phyloP scores from a whole-genome alignment of 2,113 vertebrate species.

The Cricetomys ansorgei region DNA sequence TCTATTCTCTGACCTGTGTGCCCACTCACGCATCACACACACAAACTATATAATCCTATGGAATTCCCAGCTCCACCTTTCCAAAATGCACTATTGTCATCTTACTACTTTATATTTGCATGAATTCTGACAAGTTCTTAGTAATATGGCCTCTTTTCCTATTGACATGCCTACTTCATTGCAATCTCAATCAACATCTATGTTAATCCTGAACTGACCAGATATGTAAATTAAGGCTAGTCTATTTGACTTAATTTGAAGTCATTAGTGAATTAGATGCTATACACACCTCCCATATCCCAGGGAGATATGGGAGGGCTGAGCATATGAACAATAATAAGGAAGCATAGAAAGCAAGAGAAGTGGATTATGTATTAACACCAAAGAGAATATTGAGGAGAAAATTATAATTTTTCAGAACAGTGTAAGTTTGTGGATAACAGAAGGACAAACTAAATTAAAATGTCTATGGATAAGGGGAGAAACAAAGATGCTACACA shows the following conservation, averaged over 20 bases:
- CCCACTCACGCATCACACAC: neutral
- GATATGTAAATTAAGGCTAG: neutral
- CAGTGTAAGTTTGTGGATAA: neutral
- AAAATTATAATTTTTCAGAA: slow-evolving; percentile 3
- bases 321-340: neutral
- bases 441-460: neutral
- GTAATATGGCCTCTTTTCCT: neutral
- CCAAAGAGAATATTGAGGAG: neutral
- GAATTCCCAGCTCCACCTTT: neutral
- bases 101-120: neutral
- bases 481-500: neutral
- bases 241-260: slow-evolving; percentile 41
- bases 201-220: neutral
- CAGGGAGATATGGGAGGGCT: neutral
- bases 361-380: neutral
- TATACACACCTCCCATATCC: slow-evolving; percentile 18
- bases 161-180: neutral
- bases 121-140: neutral
- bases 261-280: slow-evolving; percentile 17
- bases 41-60: neutral
- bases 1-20: neutral
- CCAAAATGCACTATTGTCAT: neutral
- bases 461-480: neutral
- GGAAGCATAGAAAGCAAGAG: slow-evolving; percentile 6
- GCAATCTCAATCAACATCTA: slow-evolving; percentile 1